Base-by-base conservation (phyloP, 2,113 vertebrate species). In the Hipposideros armiger region DNA sequence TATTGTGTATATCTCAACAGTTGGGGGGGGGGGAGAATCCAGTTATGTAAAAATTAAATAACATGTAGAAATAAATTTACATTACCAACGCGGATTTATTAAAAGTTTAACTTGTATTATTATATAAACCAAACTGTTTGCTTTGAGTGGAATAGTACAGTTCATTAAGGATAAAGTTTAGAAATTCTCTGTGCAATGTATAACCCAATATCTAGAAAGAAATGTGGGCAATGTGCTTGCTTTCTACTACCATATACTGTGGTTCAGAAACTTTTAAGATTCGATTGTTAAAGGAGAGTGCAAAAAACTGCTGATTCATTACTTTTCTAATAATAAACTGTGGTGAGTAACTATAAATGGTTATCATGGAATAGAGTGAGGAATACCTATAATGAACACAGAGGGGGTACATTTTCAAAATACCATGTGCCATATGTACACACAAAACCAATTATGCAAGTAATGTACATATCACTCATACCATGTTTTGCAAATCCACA, bases 261-360 rank as follows among this genome's bases (percentile, higher is more conserved):
- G 47, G 93, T 93, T 97, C 13, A 60, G 28, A 86, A 96, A 88
- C 84, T 62, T 82, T 50, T 89, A 94, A 96, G 83, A 87, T 73
- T 50, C 94, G 52, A 36, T 28, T 93, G 42, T 96, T 94, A 97
- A 95, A 96, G 93, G 30, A 76, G 32, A 89, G 62, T 32, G 7
- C 64, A 58, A 42, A 87, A 83, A 91, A 69, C 17, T 97, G 73
- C 83, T 66, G 97, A 97, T 95, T 98, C 95, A 97, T 89, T 95
- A 45, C 24, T 97, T 98, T 97, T 89, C 72, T 95, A 97, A 97
- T 97, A 98, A 98, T 97, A 97, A 98, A 94, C 40, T 92, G 58
- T 96, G 91, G 97, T 15, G 8, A 98, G 96, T 85, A 84, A 86
- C 90, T 97, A 77, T 32, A 97, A 97, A 97, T 97, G 87, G 94